A percentile compares a stretch with the other conserved stretches of the same genome.
Evolutionary conservation across 2,797 vertebrate species (phyloP).

Genomic region (Thamnophis elegans): DNA sequence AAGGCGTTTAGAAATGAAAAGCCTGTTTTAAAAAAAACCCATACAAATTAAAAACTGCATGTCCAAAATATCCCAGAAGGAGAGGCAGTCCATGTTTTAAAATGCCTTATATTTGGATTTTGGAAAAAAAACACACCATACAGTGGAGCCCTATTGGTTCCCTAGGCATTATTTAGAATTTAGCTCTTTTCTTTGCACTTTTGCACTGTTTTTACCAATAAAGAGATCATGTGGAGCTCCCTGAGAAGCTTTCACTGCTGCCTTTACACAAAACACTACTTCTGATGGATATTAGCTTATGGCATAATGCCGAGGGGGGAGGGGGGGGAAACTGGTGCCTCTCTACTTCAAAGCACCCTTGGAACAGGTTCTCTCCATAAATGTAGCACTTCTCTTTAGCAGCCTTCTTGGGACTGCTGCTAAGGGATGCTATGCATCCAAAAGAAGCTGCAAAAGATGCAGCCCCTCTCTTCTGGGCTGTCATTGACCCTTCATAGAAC

Average conservation of each 20-base stretch:
- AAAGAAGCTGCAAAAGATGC: background rate
- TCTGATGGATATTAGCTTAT: background rate
- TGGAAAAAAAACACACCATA: conserved; percentile 4
- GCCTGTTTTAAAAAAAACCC: conserved; percentile 29
- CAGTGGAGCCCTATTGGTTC: background rate
- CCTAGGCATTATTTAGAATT: conserved; percentile 17
- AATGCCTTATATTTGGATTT: background rate
- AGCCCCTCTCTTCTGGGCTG: background rate
- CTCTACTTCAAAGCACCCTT: background rate
- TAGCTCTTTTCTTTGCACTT: conserved; percentile 21
- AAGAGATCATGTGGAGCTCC: conserved; percentile 7
- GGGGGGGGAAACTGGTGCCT: background rate
- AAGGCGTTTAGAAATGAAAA: conserved; percentile 40
- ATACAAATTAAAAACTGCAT: conserved; percentile 23
- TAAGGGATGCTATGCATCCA: conserved; percentile 9
- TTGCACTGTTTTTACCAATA: conserved; percentile 9
- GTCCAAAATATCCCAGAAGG: background rate
- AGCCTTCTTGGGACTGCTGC: background rate
- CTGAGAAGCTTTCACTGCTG: conserved; percentile 1
- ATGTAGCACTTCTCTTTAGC: background rate
- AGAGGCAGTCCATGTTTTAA: background rate
- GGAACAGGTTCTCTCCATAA: background rate
- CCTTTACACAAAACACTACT: conserved; percentile 7
- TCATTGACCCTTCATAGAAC: background rate
- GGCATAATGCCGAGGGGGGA: background rate